These are phyloP conservation scores for Ectropis grisescens DNA, from an alignment of 1,140 invertebrate species.

Conservation along the genomic window DNA sequence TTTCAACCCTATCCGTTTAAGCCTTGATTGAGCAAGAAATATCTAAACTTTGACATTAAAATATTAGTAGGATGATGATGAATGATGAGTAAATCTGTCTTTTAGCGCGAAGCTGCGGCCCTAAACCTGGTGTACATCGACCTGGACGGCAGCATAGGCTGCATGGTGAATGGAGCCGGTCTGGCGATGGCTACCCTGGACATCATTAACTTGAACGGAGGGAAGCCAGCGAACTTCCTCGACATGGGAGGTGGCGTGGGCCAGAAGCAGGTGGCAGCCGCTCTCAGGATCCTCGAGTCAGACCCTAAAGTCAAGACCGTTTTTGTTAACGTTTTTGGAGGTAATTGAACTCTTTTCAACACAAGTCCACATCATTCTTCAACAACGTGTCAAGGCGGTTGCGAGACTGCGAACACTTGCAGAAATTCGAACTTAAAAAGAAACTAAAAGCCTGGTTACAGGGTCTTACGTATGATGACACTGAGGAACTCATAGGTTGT, in stretches of 20 bases:
- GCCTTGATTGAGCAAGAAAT: no score
- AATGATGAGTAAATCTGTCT: no score
- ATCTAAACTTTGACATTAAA: no score
- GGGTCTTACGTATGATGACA: no score
- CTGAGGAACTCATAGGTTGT: no score
- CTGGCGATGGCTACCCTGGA: slow-evolving; percentile 99
- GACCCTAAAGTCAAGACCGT: slow-evolving; percentile 95
- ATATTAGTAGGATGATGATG: no score
- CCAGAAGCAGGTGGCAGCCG: slow-evolving; percentile 91
- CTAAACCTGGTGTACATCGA: slow-evolving; percentile 95
- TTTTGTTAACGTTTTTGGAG: slow-evolving; percentile 98
- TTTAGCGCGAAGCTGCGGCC: slow-evolving; percentile 1
- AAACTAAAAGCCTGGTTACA: no score
- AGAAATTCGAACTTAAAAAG: no score
- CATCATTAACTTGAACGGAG: slow-evolving; percentile 94
- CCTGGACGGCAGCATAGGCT: slow-evolving; percentile 98
- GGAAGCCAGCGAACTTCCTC: slow-evolving; percentile 95
- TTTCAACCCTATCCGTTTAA: no score
- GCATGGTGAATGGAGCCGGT: slow-evolving; percentile 95
- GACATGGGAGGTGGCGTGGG: slow-evolving; percentile 97
- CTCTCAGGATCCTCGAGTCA: slow-evolving; percentile 93
- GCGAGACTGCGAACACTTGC: no score
- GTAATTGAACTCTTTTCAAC: slow-evolving; percentile 57
- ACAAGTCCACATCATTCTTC: no score
- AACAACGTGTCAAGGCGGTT: no score